These are phyloP conservation scores for Trypoxylus dichotomus DNA, from an alignment of 1,140 invertebrate species.

Conservation along the genomic window DNA sequence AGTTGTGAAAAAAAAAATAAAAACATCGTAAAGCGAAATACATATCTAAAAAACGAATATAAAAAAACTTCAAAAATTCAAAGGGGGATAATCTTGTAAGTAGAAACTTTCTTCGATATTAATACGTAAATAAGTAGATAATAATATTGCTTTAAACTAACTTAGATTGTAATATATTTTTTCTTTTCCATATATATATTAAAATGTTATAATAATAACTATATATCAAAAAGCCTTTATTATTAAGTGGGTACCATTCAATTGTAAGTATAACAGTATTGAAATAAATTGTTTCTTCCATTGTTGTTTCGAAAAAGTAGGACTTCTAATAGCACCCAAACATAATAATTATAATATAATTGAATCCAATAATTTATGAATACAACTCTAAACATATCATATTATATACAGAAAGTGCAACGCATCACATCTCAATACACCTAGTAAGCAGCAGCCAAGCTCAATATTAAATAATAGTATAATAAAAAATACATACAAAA, in stretches of 20 bases:
- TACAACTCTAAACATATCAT: conserved; percentile 40
- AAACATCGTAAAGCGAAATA: conserved; percentile 36
- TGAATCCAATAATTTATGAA: conserved; percentile 37
- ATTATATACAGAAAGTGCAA: conserved; percentile 49
- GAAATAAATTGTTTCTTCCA: neutral
- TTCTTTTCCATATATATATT: conserved; percentile 36
- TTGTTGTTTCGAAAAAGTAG: conserved; percentile 30
- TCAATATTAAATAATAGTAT: conserved; percentile 34
- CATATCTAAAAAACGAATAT: conserved; percentile 40
- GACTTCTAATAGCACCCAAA: conserved; percentile 44
- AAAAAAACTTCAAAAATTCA: conserved; percentile 32
- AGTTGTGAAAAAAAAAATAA: conserved; percentile 46
- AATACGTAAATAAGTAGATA: conserved; percentile 30
- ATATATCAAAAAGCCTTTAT: conserved; percentile 24
- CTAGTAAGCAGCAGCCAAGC: conserved; percentile 44
- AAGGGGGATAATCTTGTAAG: conserved; percentile 17
- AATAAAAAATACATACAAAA: conserved; percentile 42
- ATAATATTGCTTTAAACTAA: conserved; percentile 29
- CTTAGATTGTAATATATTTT: conserved; percentile 20
- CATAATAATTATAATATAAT: conserved; percentile 43
- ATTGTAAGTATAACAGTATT: conserved; percentile 3
- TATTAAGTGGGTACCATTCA: conserved; percentile 26
- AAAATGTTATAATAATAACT: conserved; percentile 33
- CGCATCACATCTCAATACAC: conserved; percentile 50
- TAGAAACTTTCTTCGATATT: conserved; percentile 19